Conservation (phyloP, 2,113 vertebrate genomes). For the Craseonycteris thonglongyai region DNA sequence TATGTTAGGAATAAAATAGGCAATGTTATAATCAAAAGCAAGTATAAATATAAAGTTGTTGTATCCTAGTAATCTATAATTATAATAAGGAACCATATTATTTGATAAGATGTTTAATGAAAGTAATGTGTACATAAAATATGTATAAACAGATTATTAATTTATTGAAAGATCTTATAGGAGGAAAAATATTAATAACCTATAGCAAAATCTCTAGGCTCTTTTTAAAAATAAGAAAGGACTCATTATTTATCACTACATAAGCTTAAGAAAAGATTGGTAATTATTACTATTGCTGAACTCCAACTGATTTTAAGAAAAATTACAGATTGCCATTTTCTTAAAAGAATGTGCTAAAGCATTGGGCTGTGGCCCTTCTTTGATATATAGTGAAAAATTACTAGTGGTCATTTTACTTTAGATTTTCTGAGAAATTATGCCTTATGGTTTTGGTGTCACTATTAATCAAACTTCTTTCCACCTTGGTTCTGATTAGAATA, state of each 20-base stretch:
- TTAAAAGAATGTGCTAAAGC: not conserved
- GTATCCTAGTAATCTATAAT: constrained; percentile 68
- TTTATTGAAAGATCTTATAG: constrained; percentile 32
- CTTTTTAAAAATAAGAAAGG: not conserved
- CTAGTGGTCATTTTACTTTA: constrained; percentile 7
- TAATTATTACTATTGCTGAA: constrained; percentile 5
- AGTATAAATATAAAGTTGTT: constrained; percentile 64
- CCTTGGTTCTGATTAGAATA: not conserved
- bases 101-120: constrained; percentile 77
- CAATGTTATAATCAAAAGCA: constrained; percentile 69
- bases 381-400: constrained; percentile 21
- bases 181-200: constrained; percentile 32
- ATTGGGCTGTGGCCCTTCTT: not conserved
- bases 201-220: constrained; percentile 26
- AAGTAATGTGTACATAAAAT: constrained; percentile 71
- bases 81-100: constrained; percentile 70
- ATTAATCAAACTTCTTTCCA: constrained; percentile 27
- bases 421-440: not conserved
- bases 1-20: constrained; percentile 57
- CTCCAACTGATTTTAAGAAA: constrained; percentile 38
- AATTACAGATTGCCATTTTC: not conserved
- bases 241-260: not conserved
- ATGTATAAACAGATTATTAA: constrained; percentile 69
- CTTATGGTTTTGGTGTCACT: constrained; percentile 1
- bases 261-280: constrained; percentile 26